Percentiles rank a stretch among this genome's conserved stretches.
These are phyloP conservation scores for Melipona quadrifasciata DNA, from an alignment of 1,140 invertebrate genomes.

Conservation along the genomic window DNA sequence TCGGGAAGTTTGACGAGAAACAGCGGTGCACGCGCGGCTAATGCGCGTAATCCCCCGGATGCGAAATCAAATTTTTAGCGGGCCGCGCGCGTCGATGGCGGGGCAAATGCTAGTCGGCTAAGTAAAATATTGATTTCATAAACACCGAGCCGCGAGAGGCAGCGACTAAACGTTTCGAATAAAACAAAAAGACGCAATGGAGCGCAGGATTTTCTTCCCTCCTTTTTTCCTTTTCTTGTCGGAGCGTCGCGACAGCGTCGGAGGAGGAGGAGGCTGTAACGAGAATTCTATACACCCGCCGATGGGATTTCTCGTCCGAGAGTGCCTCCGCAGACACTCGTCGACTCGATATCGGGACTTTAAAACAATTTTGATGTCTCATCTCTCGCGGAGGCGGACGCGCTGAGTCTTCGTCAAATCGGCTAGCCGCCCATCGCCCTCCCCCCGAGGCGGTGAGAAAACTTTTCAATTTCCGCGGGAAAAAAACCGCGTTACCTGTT, in stretches of 20 bases:
- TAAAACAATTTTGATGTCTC: slow-evolving; percentile 71
- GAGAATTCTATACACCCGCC: slow-evolving; percentile 35
- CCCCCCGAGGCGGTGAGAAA: background rate
- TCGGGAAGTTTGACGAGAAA: background rate
- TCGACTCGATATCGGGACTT: slow-evolving; percentile 66
- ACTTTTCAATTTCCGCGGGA: slow-evolving; percentile 57
- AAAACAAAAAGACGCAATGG: background rate
- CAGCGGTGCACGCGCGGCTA: background rate
- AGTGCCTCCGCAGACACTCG: slow-evolving; percentile 55
- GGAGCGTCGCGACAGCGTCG: background rate
- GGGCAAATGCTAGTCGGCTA: background rate
- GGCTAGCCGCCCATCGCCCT: too few relatives aligned
- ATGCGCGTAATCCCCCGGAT: background rate
- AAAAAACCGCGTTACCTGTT: slow-evolving; percentile 52
- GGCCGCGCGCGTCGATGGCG: background rate
- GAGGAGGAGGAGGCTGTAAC: background rate
- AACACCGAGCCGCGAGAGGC: slow-evolving; percentile 12
- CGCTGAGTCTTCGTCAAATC: background rate
- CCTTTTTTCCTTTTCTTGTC: background rate
- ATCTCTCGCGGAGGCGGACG: slow-evolving; percentile 43
- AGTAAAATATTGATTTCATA: slow-evolving; percentile 32
- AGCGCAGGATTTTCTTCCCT: background rate
- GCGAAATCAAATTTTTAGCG: background rate
- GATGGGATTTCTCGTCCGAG: slow-evolving; percentile 54
- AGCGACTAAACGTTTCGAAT: slow-evolving; percentile 14